phyloP scores from a whole-genome alignment of 64 coral and sea anemone genomes.

The Montipora efflorescens region DNA sequence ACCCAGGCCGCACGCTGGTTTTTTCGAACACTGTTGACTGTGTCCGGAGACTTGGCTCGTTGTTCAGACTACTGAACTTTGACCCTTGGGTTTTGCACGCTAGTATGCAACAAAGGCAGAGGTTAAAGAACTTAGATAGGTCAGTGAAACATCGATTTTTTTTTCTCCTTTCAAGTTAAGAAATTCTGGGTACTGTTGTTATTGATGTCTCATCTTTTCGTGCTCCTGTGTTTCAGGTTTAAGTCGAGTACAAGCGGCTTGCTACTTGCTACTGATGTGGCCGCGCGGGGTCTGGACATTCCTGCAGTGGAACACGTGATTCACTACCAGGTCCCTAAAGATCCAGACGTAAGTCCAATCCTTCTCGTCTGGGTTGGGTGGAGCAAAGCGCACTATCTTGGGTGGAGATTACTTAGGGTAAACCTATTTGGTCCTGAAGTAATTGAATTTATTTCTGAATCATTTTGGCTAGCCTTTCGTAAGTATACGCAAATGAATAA shows the following conservation, averaged over 20 bases:
- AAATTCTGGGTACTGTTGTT: not conserved
- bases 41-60: slow-evolving; percentile 79
- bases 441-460: no score
- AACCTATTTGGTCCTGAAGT: no score
- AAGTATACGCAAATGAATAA: no score
- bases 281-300: slow-evolving; percentile 93
- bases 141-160: not conserved
- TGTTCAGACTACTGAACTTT: slow-evolving; percentile 83
- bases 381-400: not conserved
- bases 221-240: slow-evolving; percentile 51
- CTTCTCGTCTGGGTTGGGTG: not conserved
- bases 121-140: slow-evolving; percentile 97
- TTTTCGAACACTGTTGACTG: slow-evolving; percentile 96
- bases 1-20: slow-evolving; percentile 93
- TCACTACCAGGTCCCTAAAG: slow-evolving; percentile 95
- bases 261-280: slow-evolving; percentile 94
- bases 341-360: slow-evolving; percentile 69
- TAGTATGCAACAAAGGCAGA: slow-evolving; percentile 95
- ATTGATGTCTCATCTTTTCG: not conserved
- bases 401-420: no score
- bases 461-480: no score
- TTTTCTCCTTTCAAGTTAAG: not conserved
- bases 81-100: slow-evolving; percentile 89
- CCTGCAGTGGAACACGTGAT: slow-evolving; percentile 89
- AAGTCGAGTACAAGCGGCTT: slow-evolving; percentile 78